Percentiles rank a stretch among this genome's conserved stretches.
These are phyloP conservation scores for Tokudaia tokunoshimensis DNA, from an alignment of 2,797 vertebrate species.

Conservation along the genomic window DNA sequence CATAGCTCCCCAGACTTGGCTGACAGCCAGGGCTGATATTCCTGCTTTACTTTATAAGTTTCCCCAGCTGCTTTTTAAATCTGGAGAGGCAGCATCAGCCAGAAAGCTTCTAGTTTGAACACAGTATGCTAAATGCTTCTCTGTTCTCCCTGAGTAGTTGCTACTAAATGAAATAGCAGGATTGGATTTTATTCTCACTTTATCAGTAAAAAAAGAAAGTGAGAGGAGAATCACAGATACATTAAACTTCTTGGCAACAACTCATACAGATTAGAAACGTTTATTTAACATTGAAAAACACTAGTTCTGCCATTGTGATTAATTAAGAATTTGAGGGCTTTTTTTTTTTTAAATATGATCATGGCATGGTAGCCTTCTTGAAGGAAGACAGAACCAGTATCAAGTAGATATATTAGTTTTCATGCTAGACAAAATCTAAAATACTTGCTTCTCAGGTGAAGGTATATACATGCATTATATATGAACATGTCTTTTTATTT, in stretches of 20 bases:
- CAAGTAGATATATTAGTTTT: not conserved
- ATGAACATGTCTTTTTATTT: not conserved
- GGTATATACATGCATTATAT: not conserved
- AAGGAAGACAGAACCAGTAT: not conserved
- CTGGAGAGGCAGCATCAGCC: slow-evolving; percentile 53
- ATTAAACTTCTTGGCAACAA: not conserved
- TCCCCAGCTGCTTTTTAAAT: slow-evolving; percentile 45
- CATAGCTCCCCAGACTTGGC: slow-evolving; percentile 40
- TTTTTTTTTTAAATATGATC: not conserved
- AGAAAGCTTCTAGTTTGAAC: slow-evolving; percentile 32
- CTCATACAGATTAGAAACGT: not conserved
- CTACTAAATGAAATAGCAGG: not conserved
- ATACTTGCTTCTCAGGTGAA: not conserved
- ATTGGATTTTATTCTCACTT: slow-evolving; percentile 53
- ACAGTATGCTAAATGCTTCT: not conserved
- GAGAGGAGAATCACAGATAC: not conserved
- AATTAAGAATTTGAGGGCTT: not conserved
- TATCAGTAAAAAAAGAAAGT: not conserved
- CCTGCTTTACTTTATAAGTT: slow-evolving; percentile 41
- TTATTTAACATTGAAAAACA: not conserved
- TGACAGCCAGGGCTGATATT: slow-evolving; percentile 55
- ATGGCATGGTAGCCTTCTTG: not conserved
- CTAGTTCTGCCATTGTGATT: not conserved
- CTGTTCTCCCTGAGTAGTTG: not conserved
- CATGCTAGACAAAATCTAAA: slow-evolving; percentile 31